Evolutionary conservation across 2,113 vertebrate species (phyloP).

Genomic region (Neodontobutis hainanensis): DNA sequence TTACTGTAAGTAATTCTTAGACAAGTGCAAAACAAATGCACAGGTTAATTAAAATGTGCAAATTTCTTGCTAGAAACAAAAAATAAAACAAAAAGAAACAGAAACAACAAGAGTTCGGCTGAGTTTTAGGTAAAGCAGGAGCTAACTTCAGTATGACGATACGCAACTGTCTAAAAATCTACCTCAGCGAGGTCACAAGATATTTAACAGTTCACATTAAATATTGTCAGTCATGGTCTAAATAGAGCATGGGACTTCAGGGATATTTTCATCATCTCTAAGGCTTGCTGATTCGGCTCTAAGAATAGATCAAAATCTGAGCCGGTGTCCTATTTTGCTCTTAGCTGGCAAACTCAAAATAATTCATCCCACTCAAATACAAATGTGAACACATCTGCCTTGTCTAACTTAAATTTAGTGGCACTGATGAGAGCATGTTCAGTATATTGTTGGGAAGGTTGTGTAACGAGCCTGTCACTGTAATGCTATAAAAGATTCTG

Average conservation of each 20-base stretch:
- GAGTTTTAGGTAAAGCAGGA: background rate
- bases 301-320: constrained; percentile 72
- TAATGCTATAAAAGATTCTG: no score
- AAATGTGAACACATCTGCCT: constrained; percentile 45
- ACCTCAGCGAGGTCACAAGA: constrained; percentile 17
- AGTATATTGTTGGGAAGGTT: background rate
- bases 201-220: constrained; percentile 66
- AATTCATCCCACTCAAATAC: constrained; percentile 45
- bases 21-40: constrained; percentile 1
- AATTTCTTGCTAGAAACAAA: background rate
- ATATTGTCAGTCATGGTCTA: constrained; percentile 74
- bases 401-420: constrained; percentile 26
- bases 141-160: constrained; percentile 35
- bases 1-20: constrained; percentile 15
- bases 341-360: constrained; percentile 54
- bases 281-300: constrained; percentile 62
- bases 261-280: constrained; percentile 67
- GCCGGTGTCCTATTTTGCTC: constrained; percentile 69
- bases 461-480: no score
- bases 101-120: background rate
- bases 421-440: constrained; percentile 30
- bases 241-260: constrained; percentile 74
- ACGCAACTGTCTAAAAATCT: constrained; percentile 19
- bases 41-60: background rate
- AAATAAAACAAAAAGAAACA: constrained; percentile 4